Base-by-base conservation (phyloP, 1,140 invertebrate genomes). In the Drosophila auraria region DNA sequence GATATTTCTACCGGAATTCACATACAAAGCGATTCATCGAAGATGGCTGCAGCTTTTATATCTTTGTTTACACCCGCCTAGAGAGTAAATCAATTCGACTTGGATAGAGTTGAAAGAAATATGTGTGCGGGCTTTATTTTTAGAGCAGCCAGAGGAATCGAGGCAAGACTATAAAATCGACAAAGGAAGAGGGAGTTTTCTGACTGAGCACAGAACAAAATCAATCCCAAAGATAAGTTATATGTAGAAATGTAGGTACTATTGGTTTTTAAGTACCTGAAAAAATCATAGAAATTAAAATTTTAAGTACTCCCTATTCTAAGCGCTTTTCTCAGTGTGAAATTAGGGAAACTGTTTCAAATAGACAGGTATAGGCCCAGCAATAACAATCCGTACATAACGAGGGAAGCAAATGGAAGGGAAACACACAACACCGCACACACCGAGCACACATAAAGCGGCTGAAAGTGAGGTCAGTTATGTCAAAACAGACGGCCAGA, bases 41-140 rank as follows among this genome's bases (percentile, higher is more conserved):
- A 61, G 33, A 27, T 54, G 60, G 33, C 68, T 62, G 59, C 74
- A 69, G 50, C 68, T 66, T 73, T 45, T 63, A 63, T 68, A 36
- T 2, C 30, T 69, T 71, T 71, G 68, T 71, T 71, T 71, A 71
- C 68, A 4, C n/a, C 40, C 23, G 36, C 49, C 25, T 20, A 33
- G 23, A 53, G 57, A 58, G 57, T 38, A 75, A 78, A 69, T 77
- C 75, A 77, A 59, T 42, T 77, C 42, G 20, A 54, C 49, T 42
- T 59, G 50, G 64, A 71, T 54, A 51, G 61, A 81, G 78, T 78
- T 87, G 80, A 83, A 68, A 80, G 80, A 87, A 74, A 87, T 83
- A 87, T 87, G 54, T 45, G 23, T 62, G n/a, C 27, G 53, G 45
- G 60, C 49, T 59, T 68, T 62, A 60, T 76, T 54, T 81, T 72